These are phyloP conservation scores for Nomada ferruginata DNA, from an alignment of 2,888 invertebrate species.

Conservation along the genomic window DNA sequence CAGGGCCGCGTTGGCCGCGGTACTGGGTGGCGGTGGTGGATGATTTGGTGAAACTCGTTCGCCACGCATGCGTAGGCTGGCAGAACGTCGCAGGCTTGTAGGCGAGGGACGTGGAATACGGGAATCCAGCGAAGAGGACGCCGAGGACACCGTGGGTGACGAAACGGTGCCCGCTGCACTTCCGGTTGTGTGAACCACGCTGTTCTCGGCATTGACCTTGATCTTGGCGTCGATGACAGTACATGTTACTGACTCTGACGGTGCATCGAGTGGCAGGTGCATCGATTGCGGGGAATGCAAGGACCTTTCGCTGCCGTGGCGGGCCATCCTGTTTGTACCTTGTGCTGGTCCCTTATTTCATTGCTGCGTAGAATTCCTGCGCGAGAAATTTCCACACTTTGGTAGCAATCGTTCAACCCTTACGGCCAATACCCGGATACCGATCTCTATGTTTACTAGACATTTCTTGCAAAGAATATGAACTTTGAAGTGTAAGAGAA, in stretches of 20 bases:
- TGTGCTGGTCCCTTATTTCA: conserved; percentile 56
- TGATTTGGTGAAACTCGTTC: conserved; percentile 81
- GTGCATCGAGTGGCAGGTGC: conserved; percentile 21
- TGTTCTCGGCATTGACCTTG: conserved; percentile 50
- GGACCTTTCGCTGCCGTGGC: conserved; percentile 73
- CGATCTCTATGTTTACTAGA: too few species aligned
- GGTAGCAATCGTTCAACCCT: background rate
- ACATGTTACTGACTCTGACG: conserved; percentile 28
- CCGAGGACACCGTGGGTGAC: conserved; percentile 40
- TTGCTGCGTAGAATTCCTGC: background rate
- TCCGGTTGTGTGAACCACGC: conserved; percentile 31
- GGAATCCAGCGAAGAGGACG: conserved; percentile 77
- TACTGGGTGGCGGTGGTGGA: conserved; percentile 69
- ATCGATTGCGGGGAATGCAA: conserved; percentile 65
- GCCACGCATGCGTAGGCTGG: conserved; percentile 89
- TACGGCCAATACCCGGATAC: too few species aligned
- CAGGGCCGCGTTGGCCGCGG: conserved; percentile 68
- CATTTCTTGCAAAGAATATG: too few species aligned
- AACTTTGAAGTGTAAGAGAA: too few species aligned
- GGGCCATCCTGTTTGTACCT: conserved; percentile 70
- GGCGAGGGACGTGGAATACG: conserved; percentile 84
- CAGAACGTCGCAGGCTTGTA: conserved; percentile 87
- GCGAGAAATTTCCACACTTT: background rate
- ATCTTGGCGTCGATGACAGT: conserved; percentile 22
- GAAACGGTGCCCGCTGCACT: conserved; percentile 38